These are phyloP conservation scores for Heteromormyrus szaboi DNA, from an alignment of 2,797 vertebrate species.

Conservation along the genomic window DNA sequence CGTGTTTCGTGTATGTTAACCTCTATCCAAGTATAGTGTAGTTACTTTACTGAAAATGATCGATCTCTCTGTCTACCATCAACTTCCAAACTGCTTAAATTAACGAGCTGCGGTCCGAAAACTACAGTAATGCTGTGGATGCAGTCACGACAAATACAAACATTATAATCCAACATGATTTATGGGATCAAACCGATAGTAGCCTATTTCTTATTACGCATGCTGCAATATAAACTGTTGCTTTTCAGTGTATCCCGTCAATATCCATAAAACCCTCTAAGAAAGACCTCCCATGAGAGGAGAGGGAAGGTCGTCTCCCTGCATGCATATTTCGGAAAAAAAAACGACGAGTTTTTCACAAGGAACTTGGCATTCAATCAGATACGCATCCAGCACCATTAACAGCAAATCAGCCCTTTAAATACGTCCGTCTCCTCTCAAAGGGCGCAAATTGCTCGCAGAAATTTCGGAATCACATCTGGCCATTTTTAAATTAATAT, in stretches of 20 bases:
- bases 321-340: not conserved
- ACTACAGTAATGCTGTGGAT: not conserved
- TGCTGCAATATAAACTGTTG: not conserved
- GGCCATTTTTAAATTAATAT: not conserved
- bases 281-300: not conserved
- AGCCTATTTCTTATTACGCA: not conserved
- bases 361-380: not conserved
- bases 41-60: not conserved
- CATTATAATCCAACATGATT: not conserved
- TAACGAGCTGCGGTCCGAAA: not conserved
- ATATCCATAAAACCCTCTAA: not conserved
- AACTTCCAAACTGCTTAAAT: not conserved
- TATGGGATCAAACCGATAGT: not conserved
- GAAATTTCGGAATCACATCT: not conserved
- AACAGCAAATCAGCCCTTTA: not conserved
- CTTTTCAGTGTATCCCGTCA: not conserved
- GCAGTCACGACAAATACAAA: not conserved
- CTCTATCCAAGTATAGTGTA: not conserved
- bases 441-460: not conserved
- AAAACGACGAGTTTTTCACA: not conserved
- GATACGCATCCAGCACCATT: not conserved
- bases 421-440: not conserved
- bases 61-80: not conserved
- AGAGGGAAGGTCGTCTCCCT: not conserved
- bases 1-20: not conserved